Evolutionary conservation across 2,888 invertebrate genomes (phyloP).

Genomic region (Prenolepis imparis): DNA sequence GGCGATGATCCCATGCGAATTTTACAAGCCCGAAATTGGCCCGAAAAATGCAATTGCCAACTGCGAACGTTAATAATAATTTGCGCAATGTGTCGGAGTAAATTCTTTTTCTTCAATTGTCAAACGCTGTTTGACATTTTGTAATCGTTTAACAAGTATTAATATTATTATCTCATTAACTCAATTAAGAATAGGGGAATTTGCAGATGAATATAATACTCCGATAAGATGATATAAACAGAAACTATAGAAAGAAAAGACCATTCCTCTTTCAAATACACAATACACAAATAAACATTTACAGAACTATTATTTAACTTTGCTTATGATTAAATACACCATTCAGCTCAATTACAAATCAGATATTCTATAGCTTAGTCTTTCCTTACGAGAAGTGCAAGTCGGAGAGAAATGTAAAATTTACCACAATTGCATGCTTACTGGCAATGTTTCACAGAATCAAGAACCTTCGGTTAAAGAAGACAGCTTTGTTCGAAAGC

Average conservation of each 20-base stretch:
- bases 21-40: slow-evolving; percentile 28
- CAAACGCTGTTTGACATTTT: neutral
- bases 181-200: neutral
- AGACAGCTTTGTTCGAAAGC: neutral
- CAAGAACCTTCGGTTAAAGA: slow-evolving; percentile 4
- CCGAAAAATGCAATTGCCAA: neutral
- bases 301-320: neutral
- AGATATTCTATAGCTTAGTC: neutral
- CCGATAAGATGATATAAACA: neutral
- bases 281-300: neutral
- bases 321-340: neutral
- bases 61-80: slow-evolving; percentile 1
- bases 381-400: slow-evolving; percentile 9
- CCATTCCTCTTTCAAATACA: neutral
- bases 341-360: neutral
- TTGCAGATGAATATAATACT: neutral
- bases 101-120: neutral
- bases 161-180: neutral
- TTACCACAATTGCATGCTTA: neutral
- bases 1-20: slow-evolving; percentile 22
- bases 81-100: neutral
- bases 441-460: neutral
- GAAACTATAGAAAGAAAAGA: neutral
- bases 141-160: neutral
- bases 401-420: neutral